Conservation (phyloP, 2,888 invertebrate species). For the Minunthozetes semirufus region DNA sequence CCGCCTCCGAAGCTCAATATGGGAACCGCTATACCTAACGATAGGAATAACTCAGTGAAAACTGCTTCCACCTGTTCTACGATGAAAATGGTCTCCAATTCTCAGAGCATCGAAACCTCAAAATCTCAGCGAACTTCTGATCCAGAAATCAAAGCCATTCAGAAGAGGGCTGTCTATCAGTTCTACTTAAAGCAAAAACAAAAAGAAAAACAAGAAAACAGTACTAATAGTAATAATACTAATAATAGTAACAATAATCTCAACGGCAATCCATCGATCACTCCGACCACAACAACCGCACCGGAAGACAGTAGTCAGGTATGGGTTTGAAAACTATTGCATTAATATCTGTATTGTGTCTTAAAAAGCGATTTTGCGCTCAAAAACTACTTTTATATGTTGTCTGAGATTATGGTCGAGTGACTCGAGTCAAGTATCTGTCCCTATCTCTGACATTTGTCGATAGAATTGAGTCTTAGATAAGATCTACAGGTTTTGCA, state of each 20-base stretch:
- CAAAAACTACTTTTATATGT: background rate
- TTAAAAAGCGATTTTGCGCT: background rate
- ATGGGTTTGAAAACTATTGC: background rate
- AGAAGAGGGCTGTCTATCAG: slow-evolving; percentile 48
- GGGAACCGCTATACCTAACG: no score
- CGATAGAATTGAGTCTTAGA: background rate
- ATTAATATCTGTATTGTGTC: background rate
- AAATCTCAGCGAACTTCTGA: background rate
- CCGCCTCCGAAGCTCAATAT: slow-evolving; percentile 29
- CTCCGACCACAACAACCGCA: background rate
- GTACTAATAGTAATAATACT: background rate
- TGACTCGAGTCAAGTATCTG: background rate
- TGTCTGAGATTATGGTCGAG: background rate
- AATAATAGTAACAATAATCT: background rate
- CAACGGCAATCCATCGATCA: no score
- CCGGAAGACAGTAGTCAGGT: slow-evolving; percentile 14
- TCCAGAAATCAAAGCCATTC: slow-evolving; percentile 37
- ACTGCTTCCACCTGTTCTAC: background rate
- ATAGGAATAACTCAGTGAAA: slow-evolving; percentile 48
- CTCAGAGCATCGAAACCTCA: background rate
- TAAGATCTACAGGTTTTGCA: slow-evolving; percentile 1
- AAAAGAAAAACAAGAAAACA: slow-evolving; percentile 38
- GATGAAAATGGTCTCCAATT: background rate
- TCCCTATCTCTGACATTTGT: background rate
- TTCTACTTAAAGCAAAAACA: slow-evolving; percentile 65